phyloP scores from a whole-genome alignment of 2,888 invertebrate species.

The Molanna angustata region DNA sequence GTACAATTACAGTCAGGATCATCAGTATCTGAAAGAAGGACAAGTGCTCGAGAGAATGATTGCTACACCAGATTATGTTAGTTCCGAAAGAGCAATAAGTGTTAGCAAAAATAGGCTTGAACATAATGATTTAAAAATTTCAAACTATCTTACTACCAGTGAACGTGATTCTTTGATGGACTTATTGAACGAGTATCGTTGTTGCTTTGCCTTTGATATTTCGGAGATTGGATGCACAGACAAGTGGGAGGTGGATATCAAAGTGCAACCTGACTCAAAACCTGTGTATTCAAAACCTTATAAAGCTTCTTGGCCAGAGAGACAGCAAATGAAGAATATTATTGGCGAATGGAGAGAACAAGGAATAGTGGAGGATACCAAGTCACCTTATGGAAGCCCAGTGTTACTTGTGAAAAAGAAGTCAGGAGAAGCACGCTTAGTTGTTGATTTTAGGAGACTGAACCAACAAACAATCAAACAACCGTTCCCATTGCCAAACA shows the following conservation, averaged over 20 bases:
- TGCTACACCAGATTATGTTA: no score
- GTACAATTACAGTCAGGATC: neutral
- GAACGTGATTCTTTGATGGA: no score
- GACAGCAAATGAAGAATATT: neutral
- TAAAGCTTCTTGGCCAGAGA: neutral
- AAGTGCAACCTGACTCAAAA: neutral
- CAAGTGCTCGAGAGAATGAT: neutral
- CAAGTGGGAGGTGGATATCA: neutral
- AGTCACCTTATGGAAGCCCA: conserved; percentile 3
- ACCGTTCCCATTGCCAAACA: neutral
- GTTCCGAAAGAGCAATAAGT: no score
- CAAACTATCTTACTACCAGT: no score
- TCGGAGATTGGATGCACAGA: conserved; percentile 1
- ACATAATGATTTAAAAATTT: no score
- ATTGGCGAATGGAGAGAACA: conserved; percentile 2
- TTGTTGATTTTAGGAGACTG: neutral
- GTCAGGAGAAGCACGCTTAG: conserved; percentile 2
- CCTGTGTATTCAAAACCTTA: neutral
- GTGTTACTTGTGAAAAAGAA: neutral
- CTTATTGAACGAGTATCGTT: neutral
- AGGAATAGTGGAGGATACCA: conserved; percentile 2
- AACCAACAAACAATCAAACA: neutral
- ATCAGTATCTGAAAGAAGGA: neutral
- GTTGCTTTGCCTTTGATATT: neutral
- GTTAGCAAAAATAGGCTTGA: no score